phyloP scores from a whole-genome alignment of 2,888 invertebrate species.

The Acrobeloides nanus region DNA sequence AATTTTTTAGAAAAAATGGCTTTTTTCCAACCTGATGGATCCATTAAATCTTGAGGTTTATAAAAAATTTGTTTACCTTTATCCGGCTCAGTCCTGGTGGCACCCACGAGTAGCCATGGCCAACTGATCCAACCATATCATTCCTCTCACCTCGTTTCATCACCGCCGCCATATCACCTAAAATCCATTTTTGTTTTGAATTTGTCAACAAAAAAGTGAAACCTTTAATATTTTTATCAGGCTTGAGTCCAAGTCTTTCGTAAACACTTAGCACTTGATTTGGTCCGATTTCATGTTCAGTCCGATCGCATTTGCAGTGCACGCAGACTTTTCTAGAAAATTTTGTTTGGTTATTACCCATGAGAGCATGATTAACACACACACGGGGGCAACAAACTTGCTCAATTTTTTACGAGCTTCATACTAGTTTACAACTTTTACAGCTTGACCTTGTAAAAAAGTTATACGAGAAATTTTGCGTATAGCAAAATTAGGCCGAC shows the following conservation, averaged over 20 bases:
- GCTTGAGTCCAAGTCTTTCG: constrained; percentile 49
- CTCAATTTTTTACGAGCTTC: no score
- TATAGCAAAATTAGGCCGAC: no score
- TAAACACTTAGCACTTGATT: constrained; percentile 48
- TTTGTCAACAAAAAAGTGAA: constrained; percentile 3
- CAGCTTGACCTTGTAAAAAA: no score
- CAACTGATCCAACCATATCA: constrained; percentile 34
- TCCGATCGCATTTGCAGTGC: constrained; percentile 48
- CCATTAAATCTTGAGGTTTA: not conserved
- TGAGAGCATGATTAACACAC: not conserved
- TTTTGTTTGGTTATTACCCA: not conserved
- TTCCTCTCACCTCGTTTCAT: constrained; percentile 6
- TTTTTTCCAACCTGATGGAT: no score
- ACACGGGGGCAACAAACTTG: no score
- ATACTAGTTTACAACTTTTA: no score
- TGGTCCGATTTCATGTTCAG: constrained; percentile 45
- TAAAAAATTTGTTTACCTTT: constrained; percentile 55
- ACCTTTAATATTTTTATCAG: constrained; percentile 19
- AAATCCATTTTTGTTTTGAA: constrained; percentile 12
- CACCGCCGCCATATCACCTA: constrained; percentile 39
- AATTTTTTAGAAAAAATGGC: no score
- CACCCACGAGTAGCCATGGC: constrained; percentile 66
- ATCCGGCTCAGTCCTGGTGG: constrained; percentile 63
- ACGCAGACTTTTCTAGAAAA: constrained; percentile 52
- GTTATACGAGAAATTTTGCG: no score